phyloP scores from a whole-genome alignment of 1,140 invertebrate genomes.

The Pygmarrhopalites habei region DNA sequence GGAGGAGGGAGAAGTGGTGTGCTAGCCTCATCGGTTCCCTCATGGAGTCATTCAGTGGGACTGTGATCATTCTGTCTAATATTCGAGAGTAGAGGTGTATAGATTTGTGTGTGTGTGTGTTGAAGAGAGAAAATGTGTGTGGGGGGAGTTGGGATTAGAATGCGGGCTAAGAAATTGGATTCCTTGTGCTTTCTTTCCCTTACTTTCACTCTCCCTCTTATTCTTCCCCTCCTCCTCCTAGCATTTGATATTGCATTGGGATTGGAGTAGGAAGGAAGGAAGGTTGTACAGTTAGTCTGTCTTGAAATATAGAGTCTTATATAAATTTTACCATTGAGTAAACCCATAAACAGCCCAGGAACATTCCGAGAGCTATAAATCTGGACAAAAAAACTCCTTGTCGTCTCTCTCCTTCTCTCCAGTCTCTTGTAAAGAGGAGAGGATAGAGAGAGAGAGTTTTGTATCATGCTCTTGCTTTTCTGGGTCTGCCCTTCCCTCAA shows the following conservation, averaged over 20 bases:
- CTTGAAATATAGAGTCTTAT: too few relatives aligned
- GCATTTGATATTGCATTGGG: background rate
- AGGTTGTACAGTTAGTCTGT: too few relatives aligned
- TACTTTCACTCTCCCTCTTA: too few relatives aligned
- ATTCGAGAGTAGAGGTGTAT: too few relatives aligned
- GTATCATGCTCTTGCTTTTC: conserved; percentile 10
- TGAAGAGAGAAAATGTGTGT: background rate
- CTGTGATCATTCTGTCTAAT: too few relatives aligned
- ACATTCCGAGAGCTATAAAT: conserved; percentile 25
- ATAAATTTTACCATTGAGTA: conserved; percentile 28
- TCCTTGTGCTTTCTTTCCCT: too few relatives aligned
- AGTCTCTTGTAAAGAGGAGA: conserved; percentile 2
- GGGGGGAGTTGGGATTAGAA: too few relatives aligned
- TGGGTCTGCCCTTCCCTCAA: background rate
- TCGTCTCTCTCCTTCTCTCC: conserved; percentile 1
- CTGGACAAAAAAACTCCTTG: conserved; percentile 22
- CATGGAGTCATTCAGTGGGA: too few relatives aligned
- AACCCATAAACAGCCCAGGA: conserved; percentile 28
- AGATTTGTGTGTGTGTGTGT: background rate
- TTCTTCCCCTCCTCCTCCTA: background rate
- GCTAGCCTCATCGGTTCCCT: too few relatives aligned
- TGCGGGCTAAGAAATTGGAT: too few relatives aligned
- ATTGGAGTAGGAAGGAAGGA: background rate
- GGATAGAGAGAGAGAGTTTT: conserved; percentile 14
- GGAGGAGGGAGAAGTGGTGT: too few relatives aligned